phyloP scores from a whole-genome alignment of 2,888 invertebrate genomes.

The Phyto melanocephala region DNA sequence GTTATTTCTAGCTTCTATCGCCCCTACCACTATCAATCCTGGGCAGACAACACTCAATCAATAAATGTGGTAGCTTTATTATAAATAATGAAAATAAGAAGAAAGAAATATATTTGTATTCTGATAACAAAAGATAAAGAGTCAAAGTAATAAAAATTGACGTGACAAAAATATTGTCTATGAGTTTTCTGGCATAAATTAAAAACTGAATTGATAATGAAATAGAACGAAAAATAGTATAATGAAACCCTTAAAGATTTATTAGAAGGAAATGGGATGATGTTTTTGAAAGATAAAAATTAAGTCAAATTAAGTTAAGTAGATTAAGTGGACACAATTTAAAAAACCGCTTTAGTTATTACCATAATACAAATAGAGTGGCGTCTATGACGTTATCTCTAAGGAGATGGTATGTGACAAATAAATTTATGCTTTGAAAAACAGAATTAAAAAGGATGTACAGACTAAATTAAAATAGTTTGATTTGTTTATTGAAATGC shows the following conservation, averaged over 20 bases:
- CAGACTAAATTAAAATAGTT: no score
- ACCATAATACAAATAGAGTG: no score
- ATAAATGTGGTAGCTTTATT: constrained; percentile 71
- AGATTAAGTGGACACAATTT: no score
- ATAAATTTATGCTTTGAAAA: no score
- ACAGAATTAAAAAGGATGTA: no score
- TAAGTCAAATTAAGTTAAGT: no score
- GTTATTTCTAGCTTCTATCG: neutral
- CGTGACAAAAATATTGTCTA: constrained; percentile 22
- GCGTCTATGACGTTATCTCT: no score
- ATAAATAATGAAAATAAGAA: constrained; percentile 66
- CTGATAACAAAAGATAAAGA: constrained; percentile 22
- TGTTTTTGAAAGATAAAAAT: neutral
- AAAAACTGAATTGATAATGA: constrained; percentile 15
- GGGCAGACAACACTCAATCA: constrained; percentile 70
- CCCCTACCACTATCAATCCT: neutral
- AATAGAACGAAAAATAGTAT: neutral
- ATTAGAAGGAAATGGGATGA: neutral
- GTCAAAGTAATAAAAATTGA: constrained; percentile 67
- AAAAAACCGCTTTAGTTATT: no score
- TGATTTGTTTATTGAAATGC: no score
- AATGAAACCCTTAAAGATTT: neutral
- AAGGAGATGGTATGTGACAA: no score
- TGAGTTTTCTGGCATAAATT: constrained; percentile 29
- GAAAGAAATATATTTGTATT: constrained; percentile 49